A percentile compares a stretch with the other conserved stretches of the same genome.
Conservation (phyloP, 1,140 invertebrate genomes). For the Lucilia sericata region DNA sequence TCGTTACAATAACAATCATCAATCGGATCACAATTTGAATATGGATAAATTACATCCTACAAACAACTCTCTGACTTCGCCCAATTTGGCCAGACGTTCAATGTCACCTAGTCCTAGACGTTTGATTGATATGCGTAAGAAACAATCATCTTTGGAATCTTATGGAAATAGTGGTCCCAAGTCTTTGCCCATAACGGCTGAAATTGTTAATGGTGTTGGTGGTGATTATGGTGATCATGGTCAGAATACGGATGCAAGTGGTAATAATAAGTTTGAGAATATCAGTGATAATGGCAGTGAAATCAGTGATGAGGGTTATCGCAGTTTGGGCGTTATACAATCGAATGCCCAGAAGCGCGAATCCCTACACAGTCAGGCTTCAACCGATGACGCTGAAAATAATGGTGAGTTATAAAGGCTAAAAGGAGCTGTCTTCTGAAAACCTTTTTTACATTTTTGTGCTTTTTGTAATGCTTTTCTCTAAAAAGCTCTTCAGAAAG, state of each 20-base stretch:
- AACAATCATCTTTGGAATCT: constrained; percentile 60
- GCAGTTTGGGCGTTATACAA: constrained; percentile 80
- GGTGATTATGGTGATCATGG: constrained; percentile 48
- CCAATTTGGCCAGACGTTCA: constrained; percentile 55
- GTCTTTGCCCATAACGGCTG: constrained; percentile 52
- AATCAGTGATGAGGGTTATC: constrained; percentile 88
- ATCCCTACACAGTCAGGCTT: constrained; percentile 76
- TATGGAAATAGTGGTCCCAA: constrained; percentile 55
- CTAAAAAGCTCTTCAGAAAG: too few species aligned
- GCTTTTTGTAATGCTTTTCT: too few species aligned
- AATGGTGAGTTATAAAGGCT: constrained; percentile 75
- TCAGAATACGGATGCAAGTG: constrained; percentile 27
- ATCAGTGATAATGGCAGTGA: constrained; percentile 87
- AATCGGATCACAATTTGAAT: constrained; percentile 6
- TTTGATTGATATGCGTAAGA: constrained; percentile 62
- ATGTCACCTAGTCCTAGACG: constrained; percentile 69
- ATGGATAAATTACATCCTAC: constrained; percentile 35
- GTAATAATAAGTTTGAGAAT: constrained; percentile 68
- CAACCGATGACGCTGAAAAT: constrained; percentile 76
- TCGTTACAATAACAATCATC: constrained; percentile 17
- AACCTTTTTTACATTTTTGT: too few species aligned
- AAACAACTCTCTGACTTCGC: constrained; percentile 41
- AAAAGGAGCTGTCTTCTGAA: neutral
- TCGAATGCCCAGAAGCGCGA: constrained; percentile 73
- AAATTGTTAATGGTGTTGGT: constrained; percentile 36